Evolutionary conservation across 1,140 invertebrate species (phyloP), one percentile per base, ranked within the genome.

Genomic region (Chelonus insularis): DNA sequence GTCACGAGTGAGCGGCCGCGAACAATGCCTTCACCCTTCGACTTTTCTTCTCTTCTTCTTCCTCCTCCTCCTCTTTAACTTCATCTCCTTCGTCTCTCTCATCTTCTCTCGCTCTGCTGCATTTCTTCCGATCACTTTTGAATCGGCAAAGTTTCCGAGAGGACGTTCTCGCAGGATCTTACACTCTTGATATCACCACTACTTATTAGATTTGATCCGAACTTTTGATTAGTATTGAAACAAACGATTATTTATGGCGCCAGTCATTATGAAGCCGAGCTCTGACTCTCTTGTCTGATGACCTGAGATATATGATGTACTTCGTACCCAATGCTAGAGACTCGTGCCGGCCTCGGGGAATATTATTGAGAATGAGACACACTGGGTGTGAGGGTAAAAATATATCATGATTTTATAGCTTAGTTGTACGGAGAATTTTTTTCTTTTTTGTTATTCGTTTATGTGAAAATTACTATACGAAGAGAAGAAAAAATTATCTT

Each of bases 201-300:
- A 67, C 72, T 77, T 78, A 78, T 80, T 80, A 79, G 77, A 79
- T 79, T 69, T 71, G 78, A 80, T 79, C 74, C 71, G 72, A 67
- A 65, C 63, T 43, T 45, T 55, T 76, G 78, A 79, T 79, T 80
- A 78, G 73, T 74, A 79, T 77, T 73, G 77, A 76, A 78, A 78
- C 74, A 79, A 79, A 78, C 64, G 77, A 23, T 81, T 78, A 81
- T 81, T 80, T 81, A 81, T 70, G 74, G 73, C 67, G 67, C 72
- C 70, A 70, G 72, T 77, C 73, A 76, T 72, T 73, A 72, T 68
- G 12, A 43, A 43, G 8, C 41, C 41, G 69, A 68, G 67, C 64
- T 62, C 56, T 39, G 23, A 43, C 23, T 29, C 23, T 29, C 12
- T 37, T 16, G n/a, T 63, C 59, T 69, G 72, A 76, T 78, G 76